Evolutionary conservation across 2,113 vertebrate genomes (phyloP).

Genomic region (Mionectes macconnelli): DNA sequence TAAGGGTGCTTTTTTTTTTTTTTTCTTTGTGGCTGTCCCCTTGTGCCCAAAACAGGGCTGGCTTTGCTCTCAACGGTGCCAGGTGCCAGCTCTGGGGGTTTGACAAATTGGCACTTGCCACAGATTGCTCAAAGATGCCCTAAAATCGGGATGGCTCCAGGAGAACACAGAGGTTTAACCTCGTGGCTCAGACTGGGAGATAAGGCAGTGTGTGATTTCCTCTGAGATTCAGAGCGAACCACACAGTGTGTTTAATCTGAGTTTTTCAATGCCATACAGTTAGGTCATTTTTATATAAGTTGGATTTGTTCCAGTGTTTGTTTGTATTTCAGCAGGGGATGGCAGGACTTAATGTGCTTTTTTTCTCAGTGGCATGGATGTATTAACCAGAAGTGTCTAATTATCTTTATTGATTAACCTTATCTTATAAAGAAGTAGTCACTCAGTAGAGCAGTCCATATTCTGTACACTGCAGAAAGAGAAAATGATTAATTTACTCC

Average conservation of each 20-base stretch:
- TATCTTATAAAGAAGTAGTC: slow-evolving; percentile 51
- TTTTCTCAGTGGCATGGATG: not conserved
- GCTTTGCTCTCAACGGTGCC: not conserved
- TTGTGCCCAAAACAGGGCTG: not conserved
- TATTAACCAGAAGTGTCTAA: slow-evolving; percentile 54
- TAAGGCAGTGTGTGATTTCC: not conserved
- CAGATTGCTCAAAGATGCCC: not conserved
- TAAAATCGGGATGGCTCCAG: not conserved
- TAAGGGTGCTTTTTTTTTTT: not conserved
- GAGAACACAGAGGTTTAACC: not conserved
- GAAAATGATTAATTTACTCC: slow-evolving; percentile 63
- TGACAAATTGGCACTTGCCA: not conserved
- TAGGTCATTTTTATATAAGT: not conserved
- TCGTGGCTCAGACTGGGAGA: not conserved
- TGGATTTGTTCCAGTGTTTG: not conserved
- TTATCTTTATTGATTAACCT: slow-evolving; percentile 65
- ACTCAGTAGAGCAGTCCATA: slow-evolving; percentile 22
- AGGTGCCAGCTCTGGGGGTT: not conserved
- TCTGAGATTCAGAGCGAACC: not conserved
- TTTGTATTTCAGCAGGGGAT: not conserved
- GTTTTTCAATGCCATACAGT: not conserved
- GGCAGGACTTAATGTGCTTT: not conserved
- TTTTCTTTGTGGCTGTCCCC: not conserved
- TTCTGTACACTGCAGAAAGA: slow-evolving; percentile 14
- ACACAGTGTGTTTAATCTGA: not conserved